Evolutionary conservation across 1,140 invertebrate genomes (phyloP), one percentile per base, ranked within the genome.

Genomic region (Scaptomyza graminum): DNA sequence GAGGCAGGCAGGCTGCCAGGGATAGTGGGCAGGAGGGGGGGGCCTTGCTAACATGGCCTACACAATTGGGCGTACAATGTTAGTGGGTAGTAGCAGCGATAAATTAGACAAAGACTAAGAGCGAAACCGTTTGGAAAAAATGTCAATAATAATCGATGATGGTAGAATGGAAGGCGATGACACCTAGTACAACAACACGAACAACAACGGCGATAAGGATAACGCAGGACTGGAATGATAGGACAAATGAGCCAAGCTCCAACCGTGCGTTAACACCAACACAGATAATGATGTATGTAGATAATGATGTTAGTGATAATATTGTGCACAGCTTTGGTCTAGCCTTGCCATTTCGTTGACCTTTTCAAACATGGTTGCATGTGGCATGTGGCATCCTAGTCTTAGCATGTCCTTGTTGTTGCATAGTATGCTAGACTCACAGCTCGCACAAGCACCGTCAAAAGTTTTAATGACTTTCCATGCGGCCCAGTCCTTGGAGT

Each of bases 391-490:
- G 31, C 52, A 12, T 37, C 1, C 34, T 34, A 22, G 28, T 52
- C 51, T n/a, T n/a, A n/a, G 31, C 8, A 16, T 25, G 28, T 56
- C 31, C 15, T 46, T 13, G 15, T 12, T 51, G 25, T 15, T 22
- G 31, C 51, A 44, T 51, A 28, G 50, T 39, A 31, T 51, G 59
- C 22, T 49, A 50, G 62, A 0, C 5, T 6, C 28, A 60, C 73
- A 39, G 37, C n/a, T 5, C 12, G 12, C 12, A 3, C 3, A n/a
- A 41, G 12, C n/a, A 41, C 37, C 70, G 59, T 67, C 68, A 79
- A 85, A 85, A 85, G 69, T 85, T 85, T 85, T 85, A 85, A 85
- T 85, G 81, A 85, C 81, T 85, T 85, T 85, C 80, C 81, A 85
- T 80, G 81, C 81, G 73, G 76, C 74, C 76, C 49, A 34, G 54